These are phyloP conservation scores for Chrysoperla carnea DNA, from an alignment of 1,140 invertebrate genomes.

Conservation along the genomic window DNA sequence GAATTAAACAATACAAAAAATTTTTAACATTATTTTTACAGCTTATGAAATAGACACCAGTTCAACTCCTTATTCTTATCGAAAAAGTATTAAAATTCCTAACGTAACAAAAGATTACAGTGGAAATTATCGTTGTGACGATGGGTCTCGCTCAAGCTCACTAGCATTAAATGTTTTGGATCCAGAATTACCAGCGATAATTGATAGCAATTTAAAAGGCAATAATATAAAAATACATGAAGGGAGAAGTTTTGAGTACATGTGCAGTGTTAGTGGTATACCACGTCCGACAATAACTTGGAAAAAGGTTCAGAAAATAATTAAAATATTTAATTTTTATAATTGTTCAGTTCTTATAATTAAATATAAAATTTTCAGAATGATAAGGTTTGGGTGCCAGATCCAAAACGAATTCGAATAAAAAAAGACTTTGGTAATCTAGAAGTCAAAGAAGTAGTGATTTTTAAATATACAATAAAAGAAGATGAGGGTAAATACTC, in stretches of 20 bases:
- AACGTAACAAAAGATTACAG: constrained; percentile 6
- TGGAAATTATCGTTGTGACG: constrained; percentile 16
- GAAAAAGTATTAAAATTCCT: constrained; percentile 11
- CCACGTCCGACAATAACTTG: constrained; percentile 25
- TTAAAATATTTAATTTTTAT: neutral
- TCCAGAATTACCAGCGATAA: constrained; percentile 15
- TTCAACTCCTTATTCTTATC: constrained; percentile 7
- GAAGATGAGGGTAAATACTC: constrained; percentile 22
- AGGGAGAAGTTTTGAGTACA: constrained; percentile 19
- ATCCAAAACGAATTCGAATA: constrained; percentile 17
- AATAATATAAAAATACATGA: constrained; percentile 15
- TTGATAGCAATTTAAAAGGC: constrained; percentile 14
- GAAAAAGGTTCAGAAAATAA: constrained; percentile 21
- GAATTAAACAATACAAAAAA: neutral
- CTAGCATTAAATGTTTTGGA: constrained; percentile 10
- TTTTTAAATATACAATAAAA: constrained; percentile 17
- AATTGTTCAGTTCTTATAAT: neutral
- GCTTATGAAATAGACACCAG: constrained; percentile 8
- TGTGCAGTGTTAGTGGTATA: constrained; percentile 22
- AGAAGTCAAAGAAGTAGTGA: constrained; percentile 11
- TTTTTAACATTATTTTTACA: constrained; percentile 1
- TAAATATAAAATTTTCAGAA: constrained; percentile 7
- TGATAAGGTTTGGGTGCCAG: constrained; percentile 5
- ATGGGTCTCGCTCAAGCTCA: constrained; percentile 3
- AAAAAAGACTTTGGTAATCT: constrained; percentile 24